Evolutionary conservation across 1,140 invertebrate species (phyloP).

Genomic region (Drosophila burlai): DNA sequence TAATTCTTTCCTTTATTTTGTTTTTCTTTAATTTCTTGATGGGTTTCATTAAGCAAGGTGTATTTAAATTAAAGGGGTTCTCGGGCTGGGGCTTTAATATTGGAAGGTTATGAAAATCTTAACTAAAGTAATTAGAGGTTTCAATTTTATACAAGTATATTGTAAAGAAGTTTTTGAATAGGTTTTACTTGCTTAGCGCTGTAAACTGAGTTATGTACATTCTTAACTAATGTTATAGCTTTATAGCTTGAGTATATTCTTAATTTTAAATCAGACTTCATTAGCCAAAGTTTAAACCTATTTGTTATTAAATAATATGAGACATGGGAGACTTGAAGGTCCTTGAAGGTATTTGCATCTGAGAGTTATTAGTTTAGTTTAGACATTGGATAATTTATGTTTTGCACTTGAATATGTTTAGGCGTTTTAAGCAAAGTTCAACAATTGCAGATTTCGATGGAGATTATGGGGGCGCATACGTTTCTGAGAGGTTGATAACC

Average conservation of each 20-base stretch:
- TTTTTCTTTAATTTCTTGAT: conserved; percentile 21
- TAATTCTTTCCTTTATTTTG: conserved; percentile 45
- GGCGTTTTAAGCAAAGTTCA: not conserved
- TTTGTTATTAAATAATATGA: too few species aligned
- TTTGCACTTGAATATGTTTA: not conserved
- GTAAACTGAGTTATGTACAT: not conserved
- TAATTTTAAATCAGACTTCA: too few species aligned
- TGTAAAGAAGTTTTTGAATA: too few species aligned
- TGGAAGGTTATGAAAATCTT: not conserved
- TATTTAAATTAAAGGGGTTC: not conserved
- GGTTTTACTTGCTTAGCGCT: too few species aligned
- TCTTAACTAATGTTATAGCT: not conserved
- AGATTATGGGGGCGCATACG: conserved; percentile 7
- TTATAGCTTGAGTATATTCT: not conserved
- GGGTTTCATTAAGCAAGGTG: conserved; percentile 3
- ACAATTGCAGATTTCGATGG: not conserved
- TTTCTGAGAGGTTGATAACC: conserved; percentile 14
- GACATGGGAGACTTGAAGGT: too few species aligned
- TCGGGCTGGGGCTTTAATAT: not conserved
- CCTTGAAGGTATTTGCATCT: not conserved
- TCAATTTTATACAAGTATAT: too few species aligned
- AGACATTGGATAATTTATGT: not conserved
- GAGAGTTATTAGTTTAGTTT: not conserved
- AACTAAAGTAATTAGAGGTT: not conserved
- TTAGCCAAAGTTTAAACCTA: too few species aligned